These are phyloP conservation scores for Abscondita cerata DNA, from an alignment of 2,888 invertebrate species.

Conservation along the genomic window DNA sequence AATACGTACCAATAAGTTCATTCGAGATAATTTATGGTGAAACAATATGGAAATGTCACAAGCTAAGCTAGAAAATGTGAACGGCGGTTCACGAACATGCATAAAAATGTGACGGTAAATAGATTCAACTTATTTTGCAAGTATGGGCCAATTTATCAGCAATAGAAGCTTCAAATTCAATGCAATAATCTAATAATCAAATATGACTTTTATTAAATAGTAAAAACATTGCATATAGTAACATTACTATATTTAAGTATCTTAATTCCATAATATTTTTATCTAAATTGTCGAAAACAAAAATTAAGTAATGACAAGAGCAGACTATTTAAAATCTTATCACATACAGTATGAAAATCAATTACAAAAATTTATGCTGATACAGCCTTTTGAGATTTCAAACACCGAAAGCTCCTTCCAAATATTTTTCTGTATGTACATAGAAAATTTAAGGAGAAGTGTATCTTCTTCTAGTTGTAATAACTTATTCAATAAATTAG, in stretches of 20 bases:
- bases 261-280: conserved; percentile 7
- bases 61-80: too few species aligned
- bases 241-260: conserved; percentile 22
- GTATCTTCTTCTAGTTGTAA: neutral
- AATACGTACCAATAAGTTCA: too few species aligned
- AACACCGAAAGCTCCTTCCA: conserved; percentile 17
- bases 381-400: conserved; percentile 35
- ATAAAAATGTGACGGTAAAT: too few species aligned
- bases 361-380: conserved; percentile 15
- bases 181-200: neutral
- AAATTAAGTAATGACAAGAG: conserved; percentile 23
- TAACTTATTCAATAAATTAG: conserved; percentile 12
- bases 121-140: too few species aligned
- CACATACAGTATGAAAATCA: conserved; percentile 22
- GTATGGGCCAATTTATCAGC: too few species aligned
- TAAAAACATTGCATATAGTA: conserved; percentile 20
- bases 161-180: too few species aligned
- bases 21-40: too few species aligned
- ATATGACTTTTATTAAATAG: conserved; percentile 25
- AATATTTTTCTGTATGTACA: neutral
- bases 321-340: conserved; percentile 28
- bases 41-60: too few species aligned
- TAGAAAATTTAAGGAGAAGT: neutral
- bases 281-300: conserved; percentile 7
- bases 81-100: too few species aligned